Conservation (phyloP, 2,797 vertebrate species). For the Acanthurus lineatus region DNA sequence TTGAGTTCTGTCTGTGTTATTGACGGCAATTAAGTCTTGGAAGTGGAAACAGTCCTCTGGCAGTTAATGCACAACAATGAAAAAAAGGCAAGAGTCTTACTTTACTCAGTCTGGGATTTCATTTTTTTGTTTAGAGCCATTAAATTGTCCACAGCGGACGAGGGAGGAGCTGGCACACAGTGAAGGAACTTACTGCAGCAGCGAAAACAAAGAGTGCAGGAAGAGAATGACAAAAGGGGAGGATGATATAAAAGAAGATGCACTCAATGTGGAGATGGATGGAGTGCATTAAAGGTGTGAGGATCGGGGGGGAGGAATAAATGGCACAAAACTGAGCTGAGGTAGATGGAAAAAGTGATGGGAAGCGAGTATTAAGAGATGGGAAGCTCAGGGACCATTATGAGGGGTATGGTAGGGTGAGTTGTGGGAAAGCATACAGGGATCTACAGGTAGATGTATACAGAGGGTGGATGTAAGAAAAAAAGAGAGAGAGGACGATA, state of each 20-base stretch:
- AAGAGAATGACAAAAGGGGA: slow-evolving; percentile 51
- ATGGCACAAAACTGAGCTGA: slow-evolving; percentile 47
- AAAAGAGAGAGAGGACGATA: background rate
- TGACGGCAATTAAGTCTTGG: slow-evolving; percentile 29
- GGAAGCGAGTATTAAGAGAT: slow-evolving; percentile 50
- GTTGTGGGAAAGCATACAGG: slow-evolving; percentile 29
- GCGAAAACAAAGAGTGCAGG: slow-evolving; percentile 37
- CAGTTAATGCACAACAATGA: slow-evolving; percentile 5
- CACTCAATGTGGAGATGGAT: slow-evolving; percentile 54
- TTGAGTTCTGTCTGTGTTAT: slow-evolving; percentile 11
- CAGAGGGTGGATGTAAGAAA: slow-evolving; percentile 24
- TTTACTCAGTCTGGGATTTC: slow-evolving; percentile 30
- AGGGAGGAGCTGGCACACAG: slow-evolving; percentile 11
- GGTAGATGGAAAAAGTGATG: slow-evolving; percentile 46
- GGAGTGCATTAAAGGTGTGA: slow-evolving; percentile 59
- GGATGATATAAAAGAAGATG: slow-evolving; percentile 58
- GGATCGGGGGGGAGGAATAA: slow-evolving; percentile 34
- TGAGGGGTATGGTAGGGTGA: slow-evolving; percentile 18
- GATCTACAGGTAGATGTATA: slow-evolving; percentile 41
- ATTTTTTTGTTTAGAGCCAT: slow-evolving; percentile 46
- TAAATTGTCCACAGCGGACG: slow-evolving; percentile 28
- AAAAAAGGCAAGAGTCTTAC: slow-evolving; percentile 11
- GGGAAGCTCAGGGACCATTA: slow-evolving; percentile 28
- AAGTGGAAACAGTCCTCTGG: slow-evolving; percentile 24
- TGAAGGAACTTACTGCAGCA: slow-evolving; percentile 17